A percentile compares a stretch with the other conserved stretches of the same genome.
Evolutionary conservation across 2,888 invertebrate species (phyloP).

Genomic region (Troides aeacus): DNA sequence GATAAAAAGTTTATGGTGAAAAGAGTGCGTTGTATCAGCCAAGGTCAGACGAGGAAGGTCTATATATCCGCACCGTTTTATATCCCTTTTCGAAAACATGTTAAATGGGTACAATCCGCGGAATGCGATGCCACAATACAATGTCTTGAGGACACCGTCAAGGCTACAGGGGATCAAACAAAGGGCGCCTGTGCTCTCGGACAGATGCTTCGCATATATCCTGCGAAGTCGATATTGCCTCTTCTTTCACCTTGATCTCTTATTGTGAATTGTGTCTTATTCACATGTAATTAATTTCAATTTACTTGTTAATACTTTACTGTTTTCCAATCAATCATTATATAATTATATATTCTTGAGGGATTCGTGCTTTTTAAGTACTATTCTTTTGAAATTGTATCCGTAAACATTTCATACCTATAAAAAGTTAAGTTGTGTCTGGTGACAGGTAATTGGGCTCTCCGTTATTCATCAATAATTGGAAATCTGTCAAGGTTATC

Average conservation of each 20-base stretch:
- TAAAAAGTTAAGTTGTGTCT: no score
- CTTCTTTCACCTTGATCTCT: not conserved
- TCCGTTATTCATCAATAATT: no score
- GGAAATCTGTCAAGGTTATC: no score
- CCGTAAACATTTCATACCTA: no score
- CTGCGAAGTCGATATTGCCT: not conserved
- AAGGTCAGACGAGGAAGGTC: not conserved
- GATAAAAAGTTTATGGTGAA: no score
- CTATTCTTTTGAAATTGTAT: no score
- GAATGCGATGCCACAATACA: slow-evolving; percentile 41
- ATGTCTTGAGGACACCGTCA: slow-evolving; percentile 37
- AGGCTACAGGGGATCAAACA: slow-evolving; percentile 40
- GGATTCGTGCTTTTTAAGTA: no score
- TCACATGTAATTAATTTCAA: no score
- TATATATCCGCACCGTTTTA: slow-evolving; percentile 2
- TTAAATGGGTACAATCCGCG: slow-evolving; percentile 37
- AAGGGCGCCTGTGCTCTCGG: slow-evolving; percentile 38
- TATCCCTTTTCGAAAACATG: slow-evolving; percentile 36
- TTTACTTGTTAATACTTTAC: no score
- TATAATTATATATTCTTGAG: no score
- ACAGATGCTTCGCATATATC: slow-evolving; percentile 24
- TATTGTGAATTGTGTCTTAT: not conserved
- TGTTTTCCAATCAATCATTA: no score
- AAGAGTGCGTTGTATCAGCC: not conserved
- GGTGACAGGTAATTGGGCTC: no score